These are phyloP conservation scores for Okapia johnstoni DNA, from an alignment of 2,113 vertebrate species.

Conservation along the genomic window DNA sequence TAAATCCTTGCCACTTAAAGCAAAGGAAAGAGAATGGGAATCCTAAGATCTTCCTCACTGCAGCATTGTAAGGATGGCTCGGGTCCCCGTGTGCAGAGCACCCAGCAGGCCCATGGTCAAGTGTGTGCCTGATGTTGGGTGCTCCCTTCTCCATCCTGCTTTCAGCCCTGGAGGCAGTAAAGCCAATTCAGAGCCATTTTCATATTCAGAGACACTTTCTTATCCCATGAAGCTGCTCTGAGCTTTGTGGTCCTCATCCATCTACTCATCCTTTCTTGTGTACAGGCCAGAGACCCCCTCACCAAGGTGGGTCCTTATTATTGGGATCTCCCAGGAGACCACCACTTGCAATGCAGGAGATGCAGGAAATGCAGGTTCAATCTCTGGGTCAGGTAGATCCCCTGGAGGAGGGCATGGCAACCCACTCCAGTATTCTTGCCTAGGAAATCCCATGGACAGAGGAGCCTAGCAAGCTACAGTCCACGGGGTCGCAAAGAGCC, in stretches of 20 bases:
- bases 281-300: accelerated
- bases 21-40: neutral
- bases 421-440: neutral
- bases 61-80: neutral
- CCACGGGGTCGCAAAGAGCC: accelerated
- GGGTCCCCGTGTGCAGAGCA: accelerated
- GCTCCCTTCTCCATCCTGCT: neutral
- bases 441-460: neutral
- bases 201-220: neutral
- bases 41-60: neutral
- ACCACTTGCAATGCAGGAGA: neutral
- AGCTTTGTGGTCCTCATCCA: neutral
- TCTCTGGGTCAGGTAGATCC: neutral
- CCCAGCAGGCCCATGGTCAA: neutral
- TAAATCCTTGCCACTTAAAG: neutral
- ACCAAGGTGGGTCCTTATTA: neutral
- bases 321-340: neutral
- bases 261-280: neutral
- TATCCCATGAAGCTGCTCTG: neutral
- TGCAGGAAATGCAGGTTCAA: neutral
- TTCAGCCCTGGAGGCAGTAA: neutral
- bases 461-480: neutral
- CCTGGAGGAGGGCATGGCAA: neutral
- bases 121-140: accelerated
- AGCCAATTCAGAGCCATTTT: neutral